phyloP scores from a whole-genome alignment of 2,888 invertebrate species.

The Sinohyriopsis cumingii region DNA sequence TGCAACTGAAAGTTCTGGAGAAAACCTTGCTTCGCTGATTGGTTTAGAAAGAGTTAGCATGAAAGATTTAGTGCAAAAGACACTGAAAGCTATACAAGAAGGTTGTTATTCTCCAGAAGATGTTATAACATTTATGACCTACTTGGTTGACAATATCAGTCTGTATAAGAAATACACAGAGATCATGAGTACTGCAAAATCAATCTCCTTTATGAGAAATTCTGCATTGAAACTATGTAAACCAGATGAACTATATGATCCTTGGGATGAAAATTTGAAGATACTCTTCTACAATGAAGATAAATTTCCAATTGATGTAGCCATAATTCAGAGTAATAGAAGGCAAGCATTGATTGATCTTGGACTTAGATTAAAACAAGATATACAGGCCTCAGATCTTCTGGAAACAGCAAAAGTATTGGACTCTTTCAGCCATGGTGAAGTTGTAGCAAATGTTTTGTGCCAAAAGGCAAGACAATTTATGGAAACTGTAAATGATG shows the following conservation, averaged over 20 bases:
- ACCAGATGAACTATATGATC: slow-evolving; percentile 24
- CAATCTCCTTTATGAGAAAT: not conserved
- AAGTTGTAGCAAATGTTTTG: not conserved
- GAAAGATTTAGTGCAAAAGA: slow-evolving; percentile 1
- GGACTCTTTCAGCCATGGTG: not conserved
- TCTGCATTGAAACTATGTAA: not conserved
- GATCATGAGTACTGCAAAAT: not conserved
- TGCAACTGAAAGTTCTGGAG: not conserved
- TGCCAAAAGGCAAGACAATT: too few species aligned
- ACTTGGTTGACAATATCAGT: not conserved
- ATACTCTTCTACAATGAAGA: slow-evolving; percentile 9
- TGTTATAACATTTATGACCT: slow-evolving; percentile 1
- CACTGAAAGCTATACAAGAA: not conserved
- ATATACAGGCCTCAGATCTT: slow-evolving; percentile 12
- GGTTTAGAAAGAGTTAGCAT: not conserved
- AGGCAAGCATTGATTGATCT: slow-evolving; percentile 3
- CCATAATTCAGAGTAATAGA: not conserved
- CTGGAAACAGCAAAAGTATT: slow-evolving; percentile 10
- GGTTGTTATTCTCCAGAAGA: not conserved
- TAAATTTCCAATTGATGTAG: slow-evolving; percentile 15
- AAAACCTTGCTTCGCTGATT: not conserved
- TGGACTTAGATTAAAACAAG: slow-evolving; percentile 17
- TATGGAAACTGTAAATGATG: not conserved
- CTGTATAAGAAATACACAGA: not conserved
- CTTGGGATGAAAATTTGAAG: slow-evolving; percentile 6